phyloP scores from a whole-genome alignment of 2,888 invertebrate genomes.

The Osmoderma eremita region DNA sequence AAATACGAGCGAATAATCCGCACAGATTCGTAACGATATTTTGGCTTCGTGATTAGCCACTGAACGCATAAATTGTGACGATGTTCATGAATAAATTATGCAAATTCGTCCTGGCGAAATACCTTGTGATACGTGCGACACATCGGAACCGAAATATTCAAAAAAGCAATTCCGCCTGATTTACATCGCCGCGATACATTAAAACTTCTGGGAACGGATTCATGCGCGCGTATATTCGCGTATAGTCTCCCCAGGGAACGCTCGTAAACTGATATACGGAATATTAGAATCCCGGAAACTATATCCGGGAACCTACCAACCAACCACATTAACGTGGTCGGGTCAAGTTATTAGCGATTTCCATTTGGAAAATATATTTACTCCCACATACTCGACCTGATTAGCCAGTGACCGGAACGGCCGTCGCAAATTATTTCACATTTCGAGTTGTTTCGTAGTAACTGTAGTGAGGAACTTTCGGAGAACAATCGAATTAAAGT shows the following conservation, averaged over 20 bases:
- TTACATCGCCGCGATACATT: slow-evolving; percentile 28
- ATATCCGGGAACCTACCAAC: too few relatives aligned
- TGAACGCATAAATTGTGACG: not conserved
- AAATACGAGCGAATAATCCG: not conserved
- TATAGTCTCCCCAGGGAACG: not conserved
- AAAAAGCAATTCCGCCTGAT: slow-evolving; percentile 25
- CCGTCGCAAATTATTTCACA: too few relatives aligned
- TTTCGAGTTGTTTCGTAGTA: too few relatives aligned
- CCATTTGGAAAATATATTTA: too few relatives aligned
- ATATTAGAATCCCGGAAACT: not conserved
- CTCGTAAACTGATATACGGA: not conserved
- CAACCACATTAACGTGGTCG: too few relatives aligned
- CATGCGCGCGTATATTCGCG: not conserved
- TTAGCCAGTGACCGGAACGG: too few relatives aligned
- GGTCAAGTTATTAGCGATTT: too few relatives aligned
- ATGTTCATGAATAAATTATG: slow-evolving; percentile 31
- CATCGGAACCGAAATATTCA: slow-evolving; percentile 11
- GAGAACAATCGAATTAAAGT: too few relatives aligned
- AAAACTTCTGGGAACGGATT: slow-evolving; percentile 29
- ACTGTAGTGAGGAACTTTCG: too few relatives aligned
- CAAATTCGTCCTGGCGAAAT: slow-evolving; percentile 18
- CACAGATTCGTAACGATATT: slow-evolving; percentile 1
- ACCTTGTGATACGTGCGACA: slow-evolving; percentile 9
- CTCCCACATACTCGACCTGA: too few relatives aligned
- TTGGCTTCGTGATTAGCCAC: slow-evolving; percentile 12